Evolutionary conservation across 2,797 vertebrate genomes (phyloP), one percentile per base, ranked within the genome.

Genomic region (Mus minutoides): DNA sequence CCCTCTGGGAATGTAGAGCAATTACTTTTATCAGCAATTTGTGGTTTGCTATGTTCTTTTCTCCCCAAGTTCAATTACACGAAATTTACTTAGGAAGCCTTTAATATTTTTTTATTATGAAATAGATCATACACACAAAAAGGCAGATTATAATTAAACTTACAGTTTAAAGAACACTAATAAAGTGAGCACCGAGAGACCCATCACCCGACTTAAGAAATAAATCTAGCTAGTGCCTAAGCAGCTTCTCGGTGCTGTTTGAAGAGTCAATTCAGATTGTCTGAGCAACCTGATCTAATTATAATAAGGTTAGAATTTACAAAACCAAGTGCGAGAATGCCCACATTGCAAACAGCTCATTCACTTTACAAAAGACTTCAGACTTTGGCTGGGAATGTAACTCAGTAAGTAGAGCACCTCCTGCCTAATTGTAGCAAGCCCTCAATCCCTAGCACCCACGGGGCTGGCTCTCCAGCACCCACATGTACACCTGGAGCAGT

Each of bases 1-100:
- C n/a, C 58, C 95, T 88, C 88, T 71, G 96, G 97, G 97, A 96
- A 95, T 96, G 92, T 96, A 93, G 54, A 96, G 80, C 97, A 98
- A 96, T 97, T 97, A 94, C 87, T 77, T 97, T 98, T 95, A 97
- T 97, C 97, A 97, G 97, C 96, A 95, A 83, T 97, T 97, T 97
- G 95, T 96, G 96, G 90, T 97, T 97, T 97, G 94, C 84, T 88
- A 12, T 87, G 43, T 86, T 95, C 92, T 95, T 91, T 96, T 95
- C 87, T 97, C 94, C 76, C 77, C 80, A 91, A 95, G 94, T 94
- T 96, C 90, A 93, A 79, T 96, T 96, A 95, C 87, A 89, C 92
- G 91, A 95, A 96, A 96, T 95, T 96, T 94, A 94, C 75, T 94
- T 85, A 94, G 77, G 91, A 95, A 97, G 84, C 62, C 87, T 94